These are phyloP conservation scores for Semnornis frantzii DNA, from an alignment of 2,113 vertebrate species.

Conservation along the genomic window DNA sequence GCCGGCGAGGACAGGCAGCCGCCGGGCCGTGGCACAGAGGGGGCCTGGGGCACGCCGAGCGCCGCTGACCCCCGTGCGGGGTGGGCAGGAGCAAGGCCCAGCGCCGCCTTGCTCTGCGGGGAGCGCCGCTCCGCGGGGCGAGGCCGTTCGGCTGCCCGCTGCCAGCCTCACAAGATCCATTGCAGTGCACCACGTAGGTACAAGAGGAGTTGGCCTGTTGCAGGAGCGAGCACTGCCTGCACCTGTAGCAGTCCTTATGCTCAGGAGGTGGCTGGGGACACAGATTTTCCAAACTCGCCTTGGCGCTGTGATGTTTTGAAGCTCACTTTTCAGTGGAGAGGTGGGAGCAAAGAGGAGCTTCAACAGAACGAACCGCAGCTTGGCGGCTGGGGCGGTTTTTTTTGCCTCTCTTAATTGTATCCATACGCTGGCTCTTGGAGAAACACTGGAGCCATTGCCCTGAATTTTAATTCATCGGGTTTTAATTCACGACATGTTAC, in stretches of 20 bases:
- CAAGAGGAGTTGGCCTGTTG: neutral
- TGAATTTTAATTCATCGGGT: neutral
- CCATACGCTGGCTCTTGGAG: neutral
- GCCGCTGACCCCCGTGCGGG: too few species aligned
- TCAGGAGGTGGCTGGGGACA: neutral
- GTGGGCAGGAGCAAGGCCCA: too few species aligned
- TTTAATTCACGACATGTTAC: slow-evolving; percentile 18
- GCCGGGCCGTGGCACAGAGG: neutral
- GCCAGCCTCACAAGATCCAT: too few species aligned
- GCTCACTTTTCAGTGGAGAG: neutral
- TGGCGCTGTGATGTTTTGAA: neutral
- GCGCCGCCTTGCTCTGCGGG: too few species aligned
- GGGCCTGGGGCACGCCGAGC: neutral
- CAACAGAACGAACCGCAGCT: neutral
- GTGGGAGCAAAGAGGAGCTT: neutral
- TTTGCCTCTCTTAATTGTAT: neutral
- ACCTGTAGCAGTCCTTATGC: neutral
- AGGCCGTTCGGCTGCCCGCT: neutral
- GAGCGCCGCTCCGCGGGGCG: too few species aligned
- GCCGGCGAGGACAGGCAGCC: neutral
- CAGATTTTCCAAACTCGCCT: neutral
- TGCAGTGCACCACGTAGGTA: too few species aligned
- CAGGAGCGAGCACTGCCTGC: neutral
- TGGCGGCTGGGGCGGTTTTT: neutral
- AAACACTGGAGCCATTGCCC: neutral